A percentile compares a stretch with the other conserved stretches of the same genome.
phyloP scores from a whole-genome alignment of 2,797 vertebrate genomes.

The Periparus ater region DNA sequence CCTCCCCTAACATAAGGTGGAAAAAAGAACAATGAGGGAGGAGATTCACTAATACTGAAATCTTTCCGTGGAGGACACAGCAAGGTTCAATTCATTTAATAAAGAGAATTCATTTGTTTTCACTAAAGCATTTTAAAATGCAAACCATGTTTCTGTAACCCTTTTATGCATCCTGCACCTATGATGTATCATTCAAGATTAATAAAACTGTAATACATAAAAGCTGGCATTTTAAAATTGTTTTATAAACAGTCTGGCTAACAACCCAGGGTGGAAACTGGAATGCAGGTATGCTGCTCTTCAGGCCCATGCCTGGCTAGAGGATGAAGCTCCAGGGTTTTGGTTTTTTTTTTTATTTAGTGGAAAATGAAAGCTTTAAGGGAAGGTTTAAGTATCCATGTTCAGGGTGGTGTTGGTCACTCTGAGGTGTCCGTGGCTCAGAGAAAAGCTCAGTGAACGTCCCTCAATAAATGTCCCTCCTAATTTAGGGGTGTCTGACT shows the following conservation, averaged over 20 bases:
- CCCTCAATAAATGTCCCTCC: background rate
- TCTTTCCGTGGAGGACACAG: constrained; percentile 37
- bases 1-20: background rate
- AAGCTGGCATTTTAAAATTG: constrained; percentile 27
- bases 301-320: background rate
- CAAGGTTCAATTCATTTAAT: constrained; percentile 62
- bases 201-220: constrained; percentile 40
- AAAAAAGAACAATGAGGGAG: background rate
- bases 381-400: background rate
- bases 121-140: constrained; percentile 46
- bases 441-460: background rate
- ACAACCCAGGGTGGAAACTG: background rate
- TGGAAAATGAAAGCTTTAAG: background rate
- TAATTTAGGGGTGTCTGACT: background rate
- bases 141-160: constrained; percentile 37
- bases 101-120: constrained; percentile 57
- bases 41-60: background rate
- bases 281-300: background rate
- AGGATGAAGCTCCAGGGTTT: background rate
- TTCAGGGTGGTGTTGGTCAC: background rate
- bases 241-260: constrained; percentile 30
- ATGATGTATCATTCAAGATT: constrained; percentile 25
- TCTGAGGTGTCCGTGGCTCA: background rate
- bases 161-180: background rate
- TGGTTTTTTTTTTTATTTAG: background rate